A percentile compares a stretch with the other conserved stretches of the same genome.
phyloP scores from a whole-genome alignment of 2,888 invertebrate genomes.

The Callyntrura sp. region DNA sequence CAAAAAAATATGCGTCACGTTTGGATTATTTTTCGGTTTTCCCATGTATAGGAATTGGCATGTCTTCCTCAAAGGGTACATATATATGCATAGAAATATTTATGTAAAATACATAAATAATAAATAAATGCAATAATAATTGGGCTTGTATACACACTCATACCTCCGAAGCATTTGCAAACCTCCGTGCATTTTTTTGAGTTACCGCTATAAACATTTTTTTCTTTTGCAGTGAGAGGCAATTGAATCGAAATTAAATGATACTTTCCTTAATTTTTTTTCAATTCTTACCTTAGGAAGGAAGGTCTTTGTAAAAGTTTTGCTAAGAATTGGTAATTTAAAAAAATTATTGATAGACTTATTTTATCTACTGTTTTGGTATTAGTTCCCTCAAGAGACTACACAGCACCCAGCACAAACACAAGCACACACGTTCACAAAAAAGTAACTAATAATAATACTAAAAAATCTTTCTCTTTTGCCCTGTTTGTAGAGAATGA shows the following conservation, averaged over 20 bases:
- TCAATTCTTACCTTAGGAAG: constrained; percentile 69
- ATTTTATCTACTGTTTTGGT: constrained; percentile 7
- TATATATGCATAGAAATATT: not conserved
- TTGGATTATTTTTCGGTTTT: constrained; percentile 49
- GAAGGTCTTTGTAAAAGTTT: constrained; percentile 32
- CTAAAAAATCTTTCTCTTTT: constrained; percentile 10
- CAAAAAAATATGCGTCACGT: constrained; percentile 44
- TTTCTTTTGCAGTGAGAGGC: constrained; percentile 17
- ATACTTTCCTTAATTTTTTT: constrained; percentile 14
- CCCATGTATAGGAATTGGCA: constrained; percentile 41
- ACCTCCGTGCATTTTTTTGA: constrained; percentile 83
- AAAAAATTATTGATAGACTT: constrained; percentile 45
- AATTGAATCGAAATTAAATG: not conserved
- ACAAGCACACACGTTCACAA: constrained; percentile 56
- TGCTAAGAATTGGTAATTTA: constrained; percentile 8
- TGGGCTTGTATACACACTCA: constrained; percentile 76
- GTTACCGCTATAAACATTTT: constrained; percentile 63
- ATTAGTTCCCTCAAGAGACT: constrained; percentile 73
- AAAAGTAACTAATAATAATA: not conserved
- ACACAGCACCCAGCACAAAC: constrained; percentile 62
- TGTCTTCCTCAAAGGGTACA: constrained; percentile 36
- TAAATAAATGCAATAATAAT: constrained; percentile 57
- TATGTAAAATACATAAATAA: constrained; percentile 25
- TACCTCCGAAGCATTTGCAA: constrained; percentile 82
- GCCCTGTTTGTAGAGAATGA: constrained; percentile 11